phyloP scores from a whole-genome alignment of 92 coral and sea anemone species.

The Epizoanthus stellaris region DNA sequence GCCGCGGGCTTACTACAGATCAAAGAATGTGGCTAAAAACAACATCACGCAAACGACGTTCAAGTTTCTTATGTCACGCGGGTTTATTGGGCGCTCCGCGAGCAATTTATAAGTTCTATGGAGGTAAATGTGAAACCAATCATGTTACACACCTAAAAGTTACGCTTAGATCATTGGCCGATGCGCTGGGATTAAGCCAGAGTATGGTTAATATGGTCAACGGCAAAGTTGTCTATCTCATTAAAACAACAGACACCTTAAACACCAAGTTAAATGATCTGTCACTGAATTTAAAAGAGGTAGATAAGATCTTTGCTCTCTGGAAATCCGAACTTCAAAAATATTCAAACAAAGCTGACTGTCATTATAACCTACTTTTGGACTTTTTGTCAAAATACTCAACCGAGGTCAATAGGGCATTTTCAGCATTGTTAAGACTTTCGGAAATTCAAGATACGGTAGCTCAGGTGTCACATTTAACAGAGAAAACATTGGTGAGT shows the following conservation, averaged over 20 bases:
- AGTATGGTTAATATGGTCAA: conserved; percentile 3
- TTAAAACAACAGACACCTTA: conserved; percentile 18
- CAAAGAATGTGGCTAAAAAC: not conserved
- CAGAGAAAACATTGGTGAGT: conserved; percentile 11
- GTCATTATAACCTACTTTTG: not conserved
- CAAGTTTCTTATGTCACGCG: conserved; percentile 33
- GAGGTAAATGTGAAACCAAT: conserved; percentile 37
- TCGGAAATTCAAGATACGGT: conserved; percentile 39
- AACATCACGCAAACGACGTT: not conserved
- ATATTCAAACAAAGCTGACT: too few relatives aligned
- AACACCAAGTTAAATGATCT: conserved; percentile 28
- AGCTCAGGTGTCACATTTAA: conserved; percentile 14
- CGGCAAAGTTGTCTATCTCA: conserved; percentile 35
- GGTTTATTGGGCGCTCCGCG: conserved; percentile 18
- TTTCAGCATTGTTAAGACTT: conserved; percentile 19
- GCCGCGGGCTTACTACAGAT: conserved; percentile 6
- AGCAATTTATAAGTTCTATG: conserved; percentile 6
- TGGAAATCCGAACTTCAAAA: conserved; percentile 2
- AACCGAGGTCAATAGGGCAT: conserved; percentile 35
- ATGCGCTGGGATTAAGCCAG: not conserved
- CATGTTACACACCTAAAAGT: conserved; percentile 17
- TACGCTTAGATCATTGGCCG: not conserved
- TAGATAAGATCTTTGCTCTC: not conserved
- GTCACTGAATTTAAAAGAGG: not conserved
- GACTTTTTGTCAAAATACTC: conserved; percentile 49